Conservation (phyloP, 2,113 vertebrate genomes). For the Halichoerus grypus region DNA sequence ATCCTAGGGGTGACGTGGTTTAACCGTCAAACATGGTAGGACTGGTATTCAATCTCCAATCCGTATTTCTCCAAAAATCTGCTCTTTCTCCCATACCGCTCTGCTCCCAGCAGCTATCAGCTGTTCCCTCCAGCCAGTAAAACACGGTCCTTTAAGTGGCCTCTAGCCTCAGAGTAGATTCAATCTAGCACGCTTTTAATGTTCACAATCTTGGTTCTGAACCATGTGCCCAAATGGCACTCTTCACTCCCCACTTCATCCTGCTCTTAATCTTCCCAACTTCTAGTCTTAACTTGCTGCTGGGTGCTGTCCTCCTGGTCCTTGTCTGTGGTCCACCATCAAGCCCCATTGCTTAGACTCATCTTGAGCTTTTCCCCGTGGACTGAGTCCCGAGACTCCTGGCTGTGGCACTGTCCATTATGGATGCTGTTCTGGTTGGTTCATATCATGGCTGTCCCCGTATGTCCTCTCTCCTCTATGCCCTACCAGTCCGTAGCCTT, state of each 20-base stretch:
- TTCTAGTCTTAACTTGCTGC: not conserved
- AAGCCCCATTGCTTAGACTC: not conserved
- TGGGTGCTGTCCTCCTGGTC: not conserved
- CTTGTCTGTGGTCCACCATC: not conserved
- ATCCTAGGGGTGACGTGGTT: not conserved
- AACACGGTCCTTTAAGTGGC: not conserved
- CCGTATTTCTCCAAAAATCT: not conserved
- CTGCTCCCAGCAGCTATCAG: not conserved
- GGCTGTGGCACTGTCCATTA: not conserved
- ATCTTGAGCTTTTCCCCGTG: not conserved
- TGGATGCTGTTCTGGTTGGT: not conserved
- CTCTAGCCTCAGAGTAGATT: not conserved
- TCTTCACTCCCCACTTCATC: not conserved
- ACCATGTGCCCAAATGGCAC: not conserved
- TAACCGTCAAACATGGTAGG: not conserved
- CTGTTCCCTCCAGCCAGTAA: not conserved
- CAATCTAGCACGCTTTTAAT: not conserved
- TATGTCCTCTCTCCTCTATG: not conserved
- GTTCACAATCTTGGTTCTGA: not conserved
- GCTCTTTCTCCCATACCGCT: not conserved
- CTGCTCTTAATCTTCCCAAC: too few relatives aligned
- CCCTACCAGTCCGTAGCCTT: not conserved
- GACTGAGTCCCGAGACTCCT: too few relatives aligned
- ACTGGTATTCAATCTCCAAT: not conserved
- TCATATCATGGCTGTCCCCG: not conserved